A percentile compares a stretch with the other conserved stretches of the same genome.
phyloP scores from a whole-genome alignment of 2,797 vertebrate species.

The Notamacropus eugenii region DNA sequence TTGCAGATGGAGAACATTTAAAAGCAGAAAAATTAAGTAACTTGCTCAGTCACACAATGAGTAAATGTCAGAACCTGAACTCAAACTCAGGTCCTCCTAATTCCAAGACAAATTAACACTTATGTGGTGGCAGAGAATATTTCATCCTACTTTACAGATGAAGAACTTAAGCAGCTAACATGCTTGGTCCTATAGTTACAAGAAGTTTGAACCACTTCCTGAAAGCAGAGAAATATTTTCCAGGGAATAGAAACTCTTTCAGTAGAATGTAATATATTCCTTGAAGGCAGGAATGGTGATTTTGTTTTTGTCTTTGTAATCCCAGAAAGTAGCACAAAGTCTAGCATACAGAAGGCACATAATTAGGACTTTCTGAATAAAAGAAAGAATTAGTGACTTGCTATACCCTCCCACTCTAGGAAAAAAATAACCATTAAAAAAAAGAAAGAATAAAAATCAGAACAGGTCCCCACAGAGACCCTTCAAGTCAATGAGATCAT shows the following conservation, averaged over 20 bases:
- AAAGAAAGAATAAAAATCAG: background rate
- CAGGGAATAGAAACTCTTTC: background rate
- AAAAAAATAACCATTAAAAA: background rate
- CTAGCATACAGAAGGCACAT: background rate
- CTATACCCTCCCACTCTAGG: background rate
- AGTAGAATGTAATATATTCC: background rate
- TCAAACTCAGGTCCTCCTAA: background rate
- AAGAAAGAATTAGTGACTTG: background rate
- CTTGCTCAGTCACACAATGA: background rate
- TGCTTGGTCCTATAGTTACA: background rate
- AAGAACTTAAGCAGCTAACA: background rate
- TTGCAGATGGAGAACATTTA: background rate
- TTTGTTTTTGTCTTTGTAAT: background rate
- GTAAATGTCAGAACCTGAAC: background rate
- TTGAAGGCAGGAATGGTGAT: background rate
- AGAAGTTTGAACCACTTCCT: background rate
- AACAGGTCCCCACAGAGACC: background rate
- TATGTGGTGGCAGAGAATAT: constrained; percentile 26
- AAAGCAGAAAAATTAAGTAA: background rate
- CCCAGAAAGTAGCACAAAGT: background rate
- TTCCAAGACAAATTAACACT: background rate
- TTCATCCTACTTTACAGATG: background rate
- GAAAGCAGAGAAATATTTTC: background rate
- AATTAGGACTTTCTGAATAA: background rate
- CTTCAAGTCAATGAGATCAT: background rate